Percentiles rank a stretch among this genome's conserved stretches.
These are phyloP conservation scores for Harpagifer antarcticus DNA, from an alignment of 2,797 vertebrate genomes.

Conservation along the genomic window DNA sequence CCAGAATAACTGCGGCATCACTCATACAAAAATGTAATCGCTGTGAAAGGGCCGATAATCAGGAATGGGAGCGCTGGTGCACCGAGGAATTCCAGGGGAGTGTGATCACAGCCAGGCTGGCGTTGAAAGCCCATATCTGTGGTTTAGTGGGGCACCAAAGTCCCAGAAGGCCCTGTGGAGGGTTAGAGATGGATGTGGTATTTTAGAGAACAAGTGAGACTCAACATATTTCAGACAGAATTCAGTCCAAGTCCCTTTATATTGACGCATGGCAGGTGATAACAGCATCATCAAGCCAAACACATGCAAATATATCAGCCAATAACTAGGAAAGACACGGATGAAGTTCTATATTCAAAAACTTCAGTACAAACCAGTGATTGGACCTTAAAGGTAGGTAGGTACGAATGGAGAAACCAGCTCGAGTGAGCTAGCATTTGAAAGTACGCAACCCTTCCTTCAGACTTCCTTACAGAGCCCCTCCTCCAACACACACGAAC, in stretches of 20 bases:
- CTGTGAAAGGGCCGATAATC: conserved; percentile 57
- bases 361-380: no score
- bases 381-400: no score
- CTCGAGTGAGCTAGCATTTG: no score
- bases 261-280: background rate
- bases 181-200: background rate
- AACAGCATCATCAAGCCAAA: background rate
- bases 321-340: no score
- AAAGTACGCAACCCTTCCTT: no score
- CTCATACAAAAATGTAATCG: conserved; percentile 52
- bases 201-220: conserved; percentile 7
- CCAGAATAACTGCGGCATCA: conserved; percentile 50
- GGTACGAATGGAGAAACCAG: no score
- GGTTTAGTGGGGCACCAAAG: conserved; percentile 57
- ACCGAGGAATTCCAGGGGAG: conserved; percentile 70
- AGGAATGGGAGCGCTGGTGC: conserved; percentile 48
- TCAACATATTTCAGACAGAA: background rate
- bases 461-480: no score
- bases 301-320: no score
- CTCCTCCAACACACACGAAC: no score
- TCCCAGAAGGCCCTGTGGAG: conserved; percentile 34
- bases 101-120: conserved; percentile 65
- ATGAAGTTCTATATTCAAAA: no score
- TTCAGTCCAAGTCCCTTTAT: conserved; percentile 2
- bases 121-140: conserved; percentile 71